Evolutionary conservation across 2,797 vertebrate species (phyloP).

Genomic region (Dallia pectoralis): DNA sequence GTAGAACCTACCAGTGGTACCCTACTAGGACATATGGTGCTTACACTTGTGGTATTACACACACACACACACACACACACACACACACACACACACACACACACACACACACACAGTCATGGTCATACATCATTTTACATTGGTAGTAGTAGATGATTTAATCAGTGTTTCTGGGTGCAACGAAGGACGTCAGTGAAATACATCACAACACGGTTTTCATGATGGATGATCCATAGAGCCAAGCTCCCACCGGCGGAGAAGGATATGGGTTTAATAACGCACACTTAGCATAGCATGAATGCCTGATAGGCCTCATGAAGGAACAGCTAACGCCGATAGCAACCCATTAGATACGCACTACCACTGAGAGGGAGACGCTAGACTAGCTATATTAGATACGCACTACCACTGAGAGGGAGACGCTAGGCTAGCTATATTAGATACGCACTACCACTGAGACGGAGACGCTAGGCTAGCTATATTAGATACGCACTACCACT

Average conservation of each 20-base stretch:
- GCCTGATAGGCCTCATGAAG: slow-evolving; percentile 43
- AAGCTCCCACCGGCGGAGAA: slow-evolving; percentile 38
- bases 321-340: neutral
- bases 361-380: too few species aligned
- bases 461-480: too few species aligned
- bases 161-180: slow-evolving; percentile 66
- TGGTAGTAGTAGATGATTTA: slow-evolving; percentile 66
- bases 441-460: too few species aligned
- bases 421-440: too few species aligned
- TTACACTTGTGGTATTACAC: too few species aligned
- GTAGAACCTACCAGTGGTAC: too few species aligned
- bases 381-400: too few species aligned
- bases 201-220: slow-evolving; percentile 59
- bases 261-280: slow-evolving; percentile 55
- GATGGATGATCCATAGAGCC: slow-evolving; percentile 61
- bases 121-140: slow-evolving; percentile 31
- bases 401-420: too few species aligned
- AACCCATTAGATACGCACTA: too few species aligned
- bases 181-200: slow-evolving; percentile 70
- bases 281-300: slow-evolving; percentile 41
- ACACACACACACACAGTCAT: neutral
- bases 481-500: too few species aligned
- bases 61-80: neutral
- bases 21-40: too few species aligned
- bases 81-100: neutral